Base-by-base conservation (phyloP, 30 jellyfish, hydroid and myxozoan genomes). In the Mastigias papua region DNA sequence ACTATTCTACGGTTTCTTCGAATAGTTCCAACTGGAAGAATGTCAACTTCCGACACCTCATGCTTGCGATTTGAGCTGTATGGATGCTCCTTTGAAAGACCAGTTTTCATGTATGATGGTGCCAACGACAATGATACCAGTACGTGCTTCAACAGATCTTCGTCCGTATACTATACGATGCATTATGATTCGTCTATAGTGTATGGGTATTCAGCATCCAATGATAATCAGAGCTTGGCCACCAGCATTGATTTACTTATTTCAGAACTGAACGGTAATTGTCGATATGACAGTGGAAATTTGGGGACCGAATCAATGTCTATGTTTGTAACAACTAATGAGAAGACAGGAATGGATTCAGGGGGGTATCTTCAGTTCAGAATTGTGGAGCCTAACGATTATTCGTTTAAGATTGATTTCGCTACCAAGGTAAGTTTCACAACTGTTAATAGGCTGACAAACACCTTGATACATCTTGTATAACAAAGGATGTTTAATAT, bases 21-120 rank as follows among this genome's bases (percentile, higher is more conserved):
- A 48, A 46, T 85, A 16, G 34, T 72, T 1, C 94, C 94, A 25
- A 37, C 76, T 0, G 88, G 46, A 28, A 57, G 88, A 62, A 76
- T 2, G 29, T 19, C 82, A 25, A 76, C 11, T 20, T 2, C 26
- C 17, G 65, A 21, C 61, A n/a, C 61, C 8, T 68, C 68, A 32
- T 85, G 94, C 27, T 26, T 85, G 73, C 34, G 94, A 28, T 22
- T 85, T 19, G 94, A 85, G 74, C 81, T 85, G 16, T 85, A 11
- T 26, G 94, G 94, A 8, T 85, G 94, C 25, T 34, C 87, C 2
- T 65, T 73, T 2, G 51, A 61, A 54, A 16, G 27, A 19, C 67
- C 67, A 25, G 25, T 54, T 54, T 54, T 54, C 67, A 54, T 19
- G 3, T 6, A 11, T 54, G 67, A 54, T 5, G 54, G 7, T 42